Percentiles rank a stretch among this genome's conserved stretches.
phyloP scores from a whole-genome alignment of 2,888 invertebrate genomes.

The Pherbina coryleti region DNA sequence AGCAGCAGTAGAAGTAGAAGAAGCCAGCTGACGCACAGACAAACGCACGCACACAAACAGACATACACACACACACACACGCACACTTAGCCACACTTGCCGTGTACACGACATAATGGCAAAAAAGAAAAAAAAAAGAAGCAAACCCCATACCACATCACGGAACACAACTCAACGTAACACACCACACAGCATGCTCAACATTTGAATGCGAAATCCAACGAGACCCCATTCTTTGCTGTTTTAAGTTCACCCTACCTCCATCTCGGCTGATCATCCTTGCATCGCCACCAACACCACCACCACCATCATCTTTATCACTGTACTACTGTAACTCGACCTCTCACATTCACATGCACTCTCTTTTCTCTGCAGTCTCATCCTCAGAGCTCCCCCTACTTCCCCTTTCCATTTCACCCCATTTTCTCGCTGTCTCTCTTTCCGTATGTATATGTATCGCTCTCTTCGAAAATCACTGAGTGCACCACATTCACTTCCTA shows the following conservation, averaged over 20 bases:
- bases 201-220: slow-evolving; percentile 39
- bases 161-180: background rate
- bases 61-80: slow-evolving; percentile 28
- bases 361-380: background rate
- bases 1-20: no score
- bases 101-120: slow-evolving; percentile 24
- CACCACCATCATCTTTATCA: background rate
- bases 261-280: background rate
- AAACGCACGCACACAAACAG: slow-evolving; percentile 35
- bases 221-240: background rate
- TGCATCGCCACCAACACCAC: background rate
- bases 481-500: slow-evolving; percentile 16
- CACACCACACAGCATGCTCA: slow-evolving; percentile 24
- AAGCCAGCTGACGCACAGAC: slow-evolving; percentile 31
- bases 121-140: background rate
- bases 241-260: background rate
- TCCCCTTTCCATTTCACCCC: background rate
- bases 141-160: slow-evolving; percentile 13
- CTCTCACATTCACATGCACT: slow-evolving; percentile 9
- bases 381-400: background rate
- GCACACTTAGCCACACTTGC: slow-evolving; percentile 35
- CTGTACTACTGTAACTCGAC: background rate
- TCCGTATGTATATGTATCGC: background rate
- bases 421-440: background rate
- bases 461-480: background rate